These are phyloP conservation scores for Sclerodermus sp. DNA, from an alignment of 2,888 invertebrate genomes.

Conservation along the genomic window DNA sequence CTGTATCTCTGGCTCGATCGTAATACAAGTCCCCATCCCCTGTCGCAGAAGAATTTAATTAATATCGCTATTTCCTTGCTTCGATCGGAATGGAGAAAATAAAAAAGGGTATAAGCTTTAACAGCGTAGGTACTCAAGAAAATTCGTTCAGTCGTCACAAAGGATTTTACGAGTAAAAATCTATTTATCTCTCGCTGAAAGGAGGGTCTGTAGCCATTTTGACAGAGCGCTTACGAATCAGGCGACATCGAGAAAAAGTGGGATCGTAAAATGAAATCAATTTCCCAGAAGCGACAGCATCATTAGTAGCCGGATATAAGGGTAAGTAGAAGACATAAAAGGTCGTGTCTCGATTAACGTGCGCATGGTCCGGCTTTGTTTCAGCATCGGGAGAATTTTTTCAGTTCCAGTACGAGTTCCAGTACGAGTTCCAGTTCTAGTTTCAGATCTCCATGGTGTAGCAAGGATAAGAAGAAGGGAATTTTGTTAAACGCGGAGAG, in stretches of 20 bases:
- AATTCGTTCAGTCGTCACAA: slow-evolving; percentile 20
- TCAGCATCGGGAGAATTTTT: too few species aligned
- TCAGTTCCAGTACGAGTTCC: too few species aligned
- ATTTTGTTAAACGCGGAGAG: too few species aligned
- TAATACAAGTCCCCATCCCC: too few species aligned
- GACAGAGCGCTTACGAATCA: background rate
- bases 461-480: too few species aligned
- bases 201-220: slow-evolving; percentile 5
- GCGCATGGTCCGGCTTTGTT: too few species aligned
- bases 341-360: too few species aligned
- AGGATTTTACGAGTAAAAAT: slow-evolving; percentile 25
- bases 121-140: slow-evolving; percentile 23
- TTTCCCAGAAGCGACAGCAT: slow-evolving; percentile 18
- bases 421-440: too few species aligned
- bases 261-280: slow-evolving; percentile 37
- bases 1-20: too few species aligned
- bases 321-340: slow-evolving; percentile 13
- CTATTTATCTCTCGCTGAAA: slow-evolving; percentile 18
- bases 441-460: too few species aligned
- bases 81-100: too few species aligned
- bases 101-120: slow-evolving; percentile 22
- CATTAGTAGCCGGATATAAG: slow-evolving; percentile 22
- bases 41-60: too few species aligned
- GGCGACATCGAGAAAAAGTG: background rate
- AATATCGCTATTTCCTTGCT: background rate